Evolutionary conservation across 1,140 invertebrate species (phyloP).

Genomic region (Heliconius congener): DNA sequence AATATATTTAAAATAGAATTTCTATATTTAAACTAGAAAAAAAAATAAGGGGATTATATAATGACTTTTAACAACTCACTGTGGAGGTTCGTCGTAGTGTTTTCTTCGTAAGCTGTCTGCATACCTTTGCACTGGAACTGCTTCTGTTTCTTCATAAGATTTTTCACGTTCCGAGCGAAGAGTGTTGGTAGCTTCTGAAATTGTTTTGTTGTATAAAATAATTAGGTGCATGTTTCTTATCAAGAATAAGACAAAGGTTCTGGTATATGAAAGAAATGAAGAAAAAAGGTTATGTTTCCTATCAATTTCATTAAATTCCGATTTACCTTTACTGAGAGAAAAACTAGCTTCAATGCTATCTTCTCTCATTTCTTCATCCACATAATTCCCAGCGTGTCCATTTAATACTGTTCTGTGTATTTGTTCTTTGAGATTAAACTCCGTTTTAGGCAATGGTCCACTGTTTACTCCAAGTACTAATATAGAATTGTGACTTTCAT

Average conservation of each 20-base stretch:
- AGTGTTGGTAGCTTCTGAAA: conserved; percentile 57
- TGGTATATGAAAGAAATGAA: no score
- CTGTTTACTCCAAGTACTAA: conserved; percentile 64
- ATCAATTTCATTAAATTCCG: no score
- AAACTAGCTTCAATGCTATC: conserved; percentile 17
- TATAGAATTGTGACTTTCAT: conserved; percentile 50
- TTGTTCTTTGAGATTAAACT: conserved; percentile 73
- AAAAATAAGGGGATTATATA: no score
- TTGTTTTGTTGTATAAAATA: no score
- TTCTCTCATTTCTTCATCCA: conserved; percentile 29
- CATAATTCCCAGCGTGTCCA: conserved; percentile 42
- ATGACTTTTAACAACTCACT: conserved; percentile 27
- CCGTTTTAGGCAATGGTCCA: conserved; percentile 67
- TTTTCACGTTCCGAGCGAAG: conserved; percentile 82
- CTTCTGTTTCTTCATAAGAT: conserved; percentile 84
- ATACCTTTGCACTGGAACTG: conserved; percentile 82
- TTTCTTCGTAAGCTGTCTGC: conserved; percentile 80
- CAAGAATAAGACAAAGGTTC: no score
- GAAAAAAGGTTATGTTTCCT: no score
- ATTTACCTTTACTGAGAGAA: conserved; percentile 14
- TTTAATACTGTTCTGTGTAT: conserved; percentile 72
- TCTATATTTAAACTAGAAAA: background rate
- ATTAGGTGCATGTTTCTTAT: no score
- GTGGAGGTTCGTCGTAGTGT: conserved; percentile 62
- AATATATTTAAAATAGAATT: no score